Conservation (phyloP, 2,797 vertebrate species). For the Lerista edwardsae region DNA sequence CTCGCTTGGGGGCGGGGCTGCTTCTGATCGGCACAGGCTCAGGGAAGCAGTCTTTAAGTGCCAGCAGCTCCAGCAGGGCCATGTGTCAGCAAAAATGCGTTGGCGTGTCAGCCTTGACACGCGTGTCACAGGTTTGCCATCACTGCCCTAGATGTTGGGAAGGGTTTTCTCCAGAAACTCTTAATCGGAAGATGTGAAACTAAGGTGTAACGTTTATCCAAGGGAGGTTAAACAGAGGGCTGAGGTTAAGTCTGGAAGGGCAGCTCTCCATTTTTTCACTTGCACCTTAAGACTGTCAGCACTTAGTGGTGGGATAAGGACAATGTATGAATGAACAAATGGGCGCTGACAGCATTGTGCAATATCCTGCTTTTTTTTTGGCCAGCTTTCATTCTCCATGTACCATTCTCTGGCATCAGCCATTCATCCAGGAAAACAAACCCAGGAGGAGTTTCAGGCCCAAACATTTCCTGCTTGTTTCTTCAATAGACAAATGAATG, state of each 20-base stretch:
- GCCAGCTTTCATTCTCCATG: slow-evolving; percentile 63
- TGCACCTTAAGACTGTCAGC: slow-evolving; percentile 39
- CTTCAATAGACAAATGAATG: slow-evolving; percentile 28
- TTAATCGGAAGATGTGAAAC: neutral
- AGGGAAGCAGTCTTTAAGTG: too few relatives aligned
- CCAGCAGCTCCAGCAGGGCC: too few relatives aligned
- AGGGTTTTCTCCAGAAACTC: slow-evolving; percentile 32
- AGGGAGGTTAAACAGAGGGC: neutral
- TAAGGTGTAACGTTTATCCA: slow-evolving; percentile 23
- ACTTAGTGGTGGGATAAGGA: slow-evolving; percentile 46
- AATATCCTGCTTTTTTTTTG: slow-evolving; percentile 57
- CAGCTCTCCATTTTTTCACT: slow-evolving; percentile 34
- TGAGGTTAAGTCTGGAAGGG: neutral
- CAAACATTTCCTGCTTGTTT: slow-evolving; percentile 47
- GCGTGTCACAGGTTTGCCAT: too few relatives aligned
- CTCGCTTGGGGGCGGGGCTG: too few relatives aligned
- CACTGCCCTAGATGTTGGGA: too few relatives aligned
- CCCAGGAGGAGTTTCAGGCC: slow-evolving; percentile 49
- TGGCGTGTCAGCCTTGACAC: too few relatives aligned
- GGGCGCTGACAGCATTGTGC: slow-evolving; percentile 54
- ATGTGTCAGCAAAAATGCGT: too few relatives aligned
- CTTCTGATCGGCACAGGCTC: too few relatives aligned
- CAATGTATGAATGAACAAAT: slow-evolving; percentile 58
- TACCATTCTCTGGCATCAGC: slow-evolving; percentile 54
- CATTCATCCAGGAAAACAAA: slow-evolving; percentile 61